phyloP scores from a whole-genome alignment of 2,113 vertebrate genomes.

The Diglossa brunneiventris region DNA sequence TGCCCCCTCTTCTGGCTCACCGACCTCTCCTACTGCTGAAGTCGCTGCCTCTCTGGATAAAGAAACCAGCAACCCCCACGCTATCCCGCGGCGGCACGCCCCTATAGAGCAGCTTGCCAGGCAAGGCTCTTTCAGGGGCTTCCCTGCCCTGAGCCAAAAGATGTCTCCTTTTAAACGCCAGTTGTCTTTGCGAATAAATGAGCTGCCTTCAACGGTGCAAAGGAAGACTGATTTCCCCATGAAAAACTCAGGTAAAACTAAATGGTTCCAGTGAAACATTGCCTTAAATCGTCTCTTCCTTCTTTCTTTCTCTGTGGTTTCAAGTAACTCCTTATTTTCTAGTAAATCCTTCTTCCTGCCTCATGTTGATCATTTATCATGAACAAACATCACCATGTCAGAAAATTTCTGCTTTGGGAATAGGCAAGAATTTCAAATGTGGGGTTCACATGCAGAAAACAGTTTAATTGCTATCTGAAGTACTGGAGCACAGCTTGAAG shows the following conservation, averaged over 20 bases:
- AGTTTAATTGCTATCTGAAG: neutral
- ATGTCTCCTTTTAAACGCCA: slow-evolving; percentile 98
- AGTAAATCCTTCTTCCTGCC: neutral
- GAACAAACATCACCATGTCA: neutral
- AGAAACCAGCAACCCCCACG: slow-evolving; percentile 82
- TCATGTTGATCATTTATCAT: neutral
- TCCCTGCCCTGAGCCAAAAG: slow-evolving; percentile 95
- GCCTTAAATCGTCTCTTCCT: neutral
- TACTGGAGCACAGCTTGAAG: neutral
- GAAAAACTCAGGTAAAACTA: slow-evolving; percentile 86
- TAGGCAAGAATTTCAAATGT: neutral
- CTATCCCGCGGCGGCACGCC: slow-evolving; percentile 91
- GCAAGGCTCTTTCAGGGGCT: slow-evolving; percentile 96
- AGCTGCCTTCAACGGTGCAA: slow-evolving; percentile 95
- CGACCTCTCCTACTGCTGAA: slow-evolving; percentile 83
- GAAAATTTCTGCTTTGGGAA: neutral
- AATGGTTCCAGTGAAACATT: neutral
- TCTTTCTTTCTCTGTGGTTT: neutral
- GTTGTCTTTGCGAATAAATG: slow-evolving; percentile 92
- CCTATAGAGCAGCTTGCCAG: slow-evolving; percentile 92
- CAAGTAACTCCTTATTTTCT: neutral
- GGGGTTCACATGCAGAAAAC: neutral
- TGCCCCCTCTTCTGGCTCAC: slow-evolving; percentile 77
- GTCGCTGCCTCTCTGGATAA: slow-evolving; percentile 75
- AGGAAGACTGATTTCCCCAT: slow-evolving; percentile 96